These are phyloP conservation scores for Heliocidaris tuberculata DNA, from an alignment of 35 echinoderm and acorn worm species.

Conservation along the genomic window DNA sequence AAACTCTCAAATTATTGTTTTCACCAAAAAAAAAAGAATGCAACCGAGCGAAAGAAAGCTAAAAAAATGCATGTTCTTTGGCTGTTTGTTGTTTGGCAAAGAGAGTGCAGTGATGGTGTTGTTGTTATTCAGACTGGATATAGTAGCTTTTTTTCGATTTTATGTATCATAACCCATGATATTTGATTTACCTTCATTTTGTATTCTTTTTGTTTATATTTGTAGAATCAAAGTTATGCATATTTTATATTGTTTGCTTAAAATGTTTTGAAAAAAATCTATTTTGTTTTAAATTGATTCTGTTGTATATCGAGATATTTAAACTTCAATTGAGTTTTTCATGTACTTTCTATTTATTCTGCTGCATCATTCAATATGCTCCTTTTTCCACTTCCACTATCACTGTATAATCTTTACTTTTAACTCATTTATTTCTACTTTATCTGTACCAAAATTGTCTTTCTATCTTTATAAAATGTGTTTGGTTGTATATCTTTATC, in stretches of 20 bases:
- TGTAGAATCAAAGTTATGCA: background rate
- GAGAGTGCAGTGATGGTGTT: background rate
- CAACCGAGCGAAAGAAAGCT: background rate
- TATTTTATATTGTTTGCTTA: background rate
- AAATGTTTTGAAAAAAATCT: background rate
- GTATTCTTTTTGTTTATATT: background rate
- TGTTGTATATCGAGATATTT: background rate
- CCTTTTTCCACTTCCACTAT: background rate
- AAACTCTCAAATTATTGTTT: too few relatives aligned
- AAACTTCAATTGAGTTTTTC: background rate
- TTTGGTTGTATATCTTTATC: too few relatives aligned
- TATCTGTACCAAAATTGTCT: too few relatives aligned
- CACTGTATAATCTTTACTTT: background rate
- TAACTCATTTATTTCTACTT: too few relatives aligned
- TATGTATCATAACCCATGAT: background rate
- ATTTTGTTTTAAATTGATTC: background rate
- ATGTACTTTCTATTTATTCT: background rate
- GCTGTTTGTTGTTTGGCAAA: background rate
- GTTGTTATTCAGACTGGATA: background rate
- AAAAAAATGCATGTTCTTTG: background rate
- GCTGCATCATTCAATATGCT: background rate
- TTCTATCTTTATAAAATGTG: too few relatives aligned
- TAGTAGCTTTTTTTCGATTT: background rate
- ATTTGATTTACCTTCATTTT: background rate
- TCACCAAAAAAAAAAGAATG: background rate